Percentiles rank a stretch among this genome's conserved stretches.
These are phyloP conservation scores for Pterocles orientalis DNA, from an alignment of 2,113 vertebrate species.

Conservation along the genomic window DNA sequence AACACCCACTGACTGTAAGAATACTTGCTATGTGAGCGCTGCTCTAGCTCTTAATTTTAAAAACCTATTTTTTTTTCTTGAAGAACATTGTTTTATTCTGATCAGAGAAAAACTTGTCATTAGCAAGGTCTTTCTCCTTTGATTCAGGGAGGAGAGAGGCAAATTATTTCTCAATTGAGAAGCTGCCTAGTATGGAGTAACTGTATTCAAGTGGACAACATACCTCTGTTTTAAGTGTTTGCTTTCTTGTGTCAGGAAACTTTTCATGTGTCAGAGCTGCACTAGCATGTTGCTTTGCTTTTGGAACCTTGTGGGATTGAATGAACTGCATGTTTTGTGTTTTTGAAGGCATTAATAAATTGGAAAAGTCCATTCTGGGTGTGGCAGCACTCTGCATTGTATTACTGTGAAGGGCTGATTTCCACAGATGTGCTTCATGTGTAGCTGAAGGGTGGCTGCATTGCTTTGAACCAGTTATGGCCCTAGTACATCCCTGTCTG, in stretches of 20 bases:
- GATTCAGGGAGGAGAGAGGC: neutral
- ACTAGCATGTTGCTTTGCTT: neutral
- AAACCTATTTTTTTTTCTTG: neutral
- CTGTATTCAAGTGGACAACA: neutral
- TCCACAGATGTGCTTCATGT: rapidly evolving
- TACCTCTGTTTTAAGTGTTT: neutral
- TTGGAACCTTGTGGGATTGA: neutral
- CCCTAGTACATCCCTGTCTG: neutral
- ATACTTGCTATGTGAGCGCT: neutral
- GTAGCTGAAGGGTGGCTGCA: neutral
- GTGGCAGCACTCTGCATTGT: neutral
- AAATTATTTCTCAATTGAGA: neutral
- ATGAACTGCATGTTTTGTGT: neutral
- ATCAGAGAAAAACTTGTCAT: neutral
- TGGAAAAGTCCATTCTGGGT: neutral
- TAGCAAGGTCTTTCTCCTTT: neutral
- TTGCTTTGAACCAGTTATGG: neutral
- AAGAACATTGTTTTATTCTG: neutral
- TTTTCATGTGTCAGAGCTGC: neutral
- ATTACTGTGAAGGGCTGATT: neutral
- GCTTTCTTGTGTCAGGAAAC: neutral
- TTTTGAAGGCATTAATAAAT: neutral
- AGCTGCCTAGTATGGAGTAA: neutral
- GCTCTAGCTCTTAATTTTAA: neutral
- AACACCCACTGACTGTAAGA: neutral